These are phyloP conservation scores for Vanessa tameamea DNA, from an alignment of 1,140 invertebrate species.

Conservation along the genomic window DNA sequence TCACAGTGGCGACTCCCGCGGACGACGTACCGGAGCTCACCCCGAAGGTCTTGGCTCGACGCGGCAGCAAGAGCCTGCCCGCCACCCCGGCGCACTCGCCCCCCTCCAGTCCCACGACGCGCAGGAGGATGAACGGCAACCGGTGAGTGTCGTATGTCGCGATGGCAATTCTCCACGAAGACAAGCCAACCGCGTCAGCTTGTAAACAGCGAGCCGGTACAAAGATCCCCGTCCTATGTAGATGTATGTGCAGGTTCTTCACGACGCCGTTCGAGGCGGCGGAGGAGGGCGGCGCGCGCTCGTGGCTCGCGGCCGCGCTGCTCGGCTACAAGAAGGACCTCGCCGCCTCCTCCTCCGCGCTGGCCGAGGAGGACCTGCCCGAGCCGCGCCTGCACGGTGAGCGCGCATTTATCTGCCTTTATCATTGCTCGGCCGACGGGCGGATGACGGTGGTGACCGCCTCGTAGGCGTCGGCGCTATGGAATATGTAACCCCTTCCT, in stretches of 20 bases:
- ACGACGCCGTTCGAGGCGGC: slow-evolving; percentile 75
- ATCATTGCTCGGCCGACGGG: too few species aligned
- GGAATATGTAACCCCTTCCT: too few species aligned
- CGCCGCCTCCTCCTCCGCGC: slow-evolving; percentile 62
- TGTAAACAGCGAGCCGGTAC: too few species aligned
- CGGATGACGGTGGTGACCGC: too few species aligned
- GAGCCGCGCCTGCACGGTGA: slow-evolving; percentile 49
- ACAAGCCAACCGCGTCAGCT: too few species aligned
- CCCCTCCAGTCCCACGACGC: slow-evolving; percentile 81
- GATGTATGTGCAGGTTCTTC: slow-evolving; percentile 71
- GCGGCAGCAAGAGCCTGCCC: slow-evolving; percentile 86
- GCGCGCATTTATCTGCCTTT: too few species aligned
- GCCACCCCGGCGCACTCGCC: slow-evolving; percentile 85
- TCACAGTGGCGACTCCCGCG: slow-evolving; percentile 67
- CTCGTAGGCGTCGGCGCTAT: too few species aligned
- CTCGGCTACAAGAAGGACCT: slow-evolving; percentile 77
- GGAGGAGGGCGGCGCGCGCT: slow-evolving; percentile 59
- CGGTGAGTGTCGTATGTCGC: neutral
- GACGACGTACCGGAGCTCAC: slow-evolving; percentile 49
- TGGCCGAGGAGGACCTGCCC: slow-evolving; percentile 69
- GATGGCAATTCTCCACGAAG: too few species aligned
- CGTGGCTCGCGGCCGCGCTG: slow-evolving; percentile 75
- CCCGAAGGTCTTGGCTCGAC: slow-evolving; percentile 69
- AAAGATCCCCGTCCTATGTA: too few species aligned
- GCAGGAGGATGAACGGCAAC: slow-evolving; percentile 72